These are phyloP conservation scores for Columba livia DNA, from an alignment of 2,113 vertebrate genomes.

Conservation along the genomic window DNA sequence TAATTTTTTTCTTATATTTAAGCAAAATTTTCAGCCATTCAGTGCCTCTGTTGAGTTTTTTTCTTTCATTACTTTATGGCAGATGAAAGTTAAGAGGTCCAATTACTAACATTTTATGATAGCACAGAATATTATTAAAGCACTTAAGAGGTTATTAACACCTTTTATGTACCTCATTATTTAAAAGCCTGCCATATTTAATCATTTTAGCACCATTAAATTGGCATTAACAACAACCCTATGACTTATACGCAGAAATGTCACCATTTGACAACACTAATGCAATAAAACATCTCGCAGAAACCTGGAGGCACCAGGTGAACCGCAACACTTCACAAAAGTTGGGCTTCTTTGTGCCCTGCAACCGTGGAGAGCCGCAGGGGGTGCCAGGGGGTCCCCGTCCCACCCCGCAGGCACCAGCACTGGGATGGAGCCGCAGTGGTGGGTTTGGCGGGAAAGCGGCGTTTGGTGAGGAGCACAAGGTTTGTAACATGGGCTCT, in stretches of 20 bases:
- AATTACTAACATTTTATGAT: conserved; percentile 75
- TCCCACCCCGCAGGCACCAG: not conserved
- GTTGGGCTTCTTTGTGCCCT: not conserved
- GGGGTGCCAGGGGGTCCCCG: not conserved
- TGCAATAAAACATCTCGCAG: conserved; percentile 45
- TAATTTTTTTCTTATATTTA: conserved; percentile 38
- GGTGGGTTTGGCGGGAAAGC: not conserved
- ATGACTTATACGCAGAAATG: conserved; percentile 56
- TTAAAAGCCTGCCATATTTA: conserved; percentile 74
- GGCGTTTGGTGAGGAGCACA: not conserved
- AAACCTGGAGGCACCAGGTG: conserved; percentile 30
- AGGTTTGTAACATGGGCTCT: not conserved
- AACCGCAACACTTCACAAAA: not conserved
- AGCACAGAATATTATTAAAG: conserved; percentile 74
- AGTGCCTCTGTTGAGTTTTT: conserved; percentile 30
- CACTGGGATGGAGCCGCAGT: rapidly evolving
- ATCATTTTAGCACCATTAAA: conserved; percentile 78
- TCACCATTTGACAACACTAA: conserved; percentile 64
- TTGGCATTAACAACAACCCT: conserved; percentile 74
- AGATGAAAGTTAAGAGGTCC: conserved; percentile 72
- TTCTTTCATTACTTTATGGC: conserved; percentile 68
- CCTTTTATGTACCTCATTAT: conserved; percentile 79
- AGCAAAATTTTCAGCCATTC: conserved; percentile 60
- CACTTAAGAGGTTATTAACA: conserved; percentile 81
- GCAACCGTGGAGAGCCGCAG: not conserved